Evolutionary conservation across 2,113 vertebrate genomes (phyloP).

Genomic region (Halcyon malimbica): DNA sequence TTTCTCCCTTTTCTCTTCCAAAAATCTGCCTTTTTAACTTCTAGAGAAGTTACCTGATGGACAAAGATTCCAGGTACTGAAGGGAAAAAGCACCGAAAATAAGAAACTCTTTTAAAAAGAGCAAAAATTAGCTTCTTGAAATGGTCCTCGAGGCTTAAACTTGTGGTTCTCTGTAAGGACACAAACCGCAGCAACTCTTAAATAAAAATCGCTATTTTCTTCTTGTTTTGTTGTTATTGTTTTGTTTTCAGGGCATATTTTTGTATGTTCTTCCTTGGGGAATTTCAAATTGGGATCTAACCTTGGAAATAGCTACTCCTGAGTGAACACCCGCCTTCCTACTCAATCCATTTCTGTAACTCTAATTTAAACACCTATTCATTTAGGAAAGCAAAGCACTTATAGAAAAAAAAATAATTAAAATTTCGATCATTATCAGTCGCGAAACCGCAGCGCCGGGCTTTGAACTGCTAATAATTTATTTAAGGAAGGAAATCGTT

Average conservation of each 20-base stretch:
- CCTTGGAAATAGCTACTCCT: background rate
- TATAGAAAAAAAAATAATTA: background rate
- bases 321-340: background rate
- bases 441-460: background rate
- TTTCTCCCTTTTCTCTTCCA: background rate
- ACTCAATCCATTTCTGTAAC: background rate
- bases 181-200: background rate
- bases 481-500: background rate
- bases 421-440: background rate
- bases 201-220: background rate
- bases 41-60: rapidly evolving
- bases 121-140: background rate
- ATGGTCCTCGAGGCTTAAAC: background rate
- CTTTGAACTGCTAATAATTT: background rate
- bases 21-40: background rate
- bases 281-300: background rate
- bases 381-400: background rate
- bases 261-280: background rate
- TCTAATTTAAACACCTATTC: background rate
- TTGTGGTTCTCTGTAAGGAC: background rate
- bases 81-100: background rate
- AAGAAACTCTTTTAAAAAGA: background rate
- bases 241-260: background rate
- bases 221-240: background rate
- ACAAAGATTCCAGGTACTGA: background rate